A percentile compares a stretch with the other conserved stretches of the same genome.
These are phyloP conservation scores for Odontomyia ornata DNA, from an alignment of 2,888 invertebrate species.

Conservation along the genomic window DNA sequence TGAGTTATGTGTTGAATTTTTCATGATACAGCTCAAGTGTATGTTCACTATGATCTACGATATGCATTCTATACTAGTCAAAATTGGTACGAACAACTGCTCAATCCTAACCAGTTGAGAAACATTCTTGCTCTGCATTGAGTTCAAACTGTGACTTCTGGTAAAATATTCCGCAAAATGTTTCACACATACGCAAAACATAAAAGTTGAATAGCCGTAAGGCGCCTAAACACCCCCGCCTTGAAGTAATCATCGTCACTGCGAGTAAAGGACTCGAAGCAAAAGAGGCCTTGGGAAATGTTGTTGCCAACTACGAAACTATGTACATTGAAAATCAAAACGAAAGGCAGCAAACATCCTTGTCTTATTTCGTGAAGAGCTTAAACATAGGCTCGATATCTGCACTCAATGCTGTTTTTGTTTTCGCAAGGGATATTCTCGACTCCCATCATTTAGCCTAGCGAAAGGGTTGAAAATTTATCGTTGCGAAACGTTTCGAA, in stretches of 20 bases:
- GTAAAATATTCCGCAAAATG: too few species aligned
- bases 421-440: background rate
- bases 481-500: constrained; percentile 12
- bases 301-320: constrained; percentile 16
- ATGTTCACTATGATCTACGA: too few species aligned
- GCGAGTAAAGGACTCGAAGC: background rate
- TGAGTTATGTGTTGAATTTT: too few species aligned
- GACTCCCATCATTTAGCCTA: background rate
- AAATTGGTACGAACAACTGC: too few species aligned
- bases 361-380: background rate
- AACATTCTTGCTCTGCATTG: too few species aligned
- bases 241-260: constrained; percentile 5
- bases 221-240: background rate
- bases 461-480: constrained; percentile 41
- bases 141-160: too few species aligned
- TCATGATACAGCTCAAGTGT: too few species aligned
- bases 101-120: too few species aligned
- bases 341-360: background rate
- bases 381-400: constrained; percentile 30
- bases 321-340: background rate
- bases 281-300: constrained; percentile 18
- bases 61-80: too few species aligned
- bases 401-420: constrained; percentile 11
- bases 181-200: constrained; percentile 14
- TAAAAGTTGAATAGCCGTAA: background rate